phyloP scores from a whole-genome alignment of 2,113 vertebrate genomes.

The Meriones unguiculatus region DNA sequence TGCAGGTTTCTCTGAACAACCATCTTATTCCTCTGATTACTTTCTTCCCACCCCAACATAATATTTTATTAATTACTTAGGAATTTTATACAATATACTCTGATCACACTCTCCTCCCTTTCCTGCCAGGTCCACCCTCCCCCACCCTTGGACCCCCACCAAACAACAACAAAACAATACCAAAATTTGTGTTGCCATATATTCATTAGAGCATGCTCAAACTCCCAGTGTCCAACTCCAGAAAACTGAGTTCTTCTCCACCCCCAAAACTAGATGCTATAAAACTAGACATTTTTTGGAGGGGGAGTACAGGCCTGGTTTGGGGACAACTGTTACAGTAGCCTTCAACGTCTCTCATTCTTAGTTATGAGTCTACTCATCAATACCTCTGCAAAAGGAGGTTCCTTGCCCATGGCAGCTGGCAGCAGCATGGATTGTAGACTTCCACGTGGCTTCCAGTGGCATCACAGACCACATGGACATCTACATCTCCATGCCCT shows the following conservation, averaged over 20 bases:
- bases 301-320: too few relatives aligned
- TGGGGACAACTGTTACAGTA: neutral
- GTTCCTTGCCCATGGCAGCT: neutral
- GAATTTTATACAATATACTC: too few relatives aligned
- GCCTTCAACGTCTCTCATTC: neutral
- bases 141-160: too few relatives aligned
- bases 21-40: neutral
- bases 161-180: neutral
- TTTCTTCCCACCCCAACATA: too few relatives aligned
- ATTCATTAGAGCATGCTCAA: neutral
- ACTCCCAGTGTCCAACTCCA: neutral
- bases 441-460: neutral
- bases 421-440: neutral
- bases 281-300: too few relatives aligned
- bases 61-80: too few relatives aligned
- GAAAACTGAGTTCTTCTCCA: neutral
- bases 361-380: neutral
- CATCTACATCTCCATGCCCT: neutral
- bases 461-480: neutral
- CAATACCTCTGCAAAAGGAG: neutral
- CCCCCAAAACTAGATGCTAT: neutral
- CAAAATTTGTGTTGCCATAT: neutral
- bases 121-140: too few relatives aligned
- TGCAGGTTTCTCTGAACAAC: neutral
- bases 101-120: too few relatives aligned